Conservation (phyloP, 2,888 invertebrate species). For the Microctonus brassicae region DNA sequence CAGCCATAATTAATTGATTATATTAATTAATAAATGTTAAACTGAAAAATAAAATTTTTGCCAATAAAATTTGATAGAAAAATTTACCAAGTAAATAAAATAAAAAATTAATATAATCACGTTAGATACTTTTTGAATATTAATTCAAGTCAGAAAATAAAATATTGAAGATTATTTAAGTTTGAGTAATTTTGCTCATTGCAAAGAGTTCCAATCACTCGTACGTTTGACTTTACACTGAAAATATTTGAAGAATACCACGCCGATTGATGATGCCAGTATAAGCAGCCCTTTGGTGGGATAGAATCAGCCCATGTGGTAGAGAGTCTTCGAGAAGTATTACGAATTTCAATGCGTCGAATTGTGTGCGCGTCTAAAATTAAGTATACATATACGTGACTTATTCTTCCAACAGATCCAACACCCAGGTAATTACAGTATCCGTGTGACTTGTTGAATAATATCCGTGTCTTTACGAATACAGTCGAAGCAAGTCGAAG, state of each 20-base stretch:
- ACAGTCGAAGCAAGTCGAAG: background rate
- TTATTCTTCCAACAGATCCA: no score
- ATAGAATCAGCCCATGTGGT: no score
- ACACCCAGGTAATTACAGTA: background rate
- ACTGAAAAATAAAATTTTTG: background rate
- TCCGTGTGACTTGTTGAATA: slow-evolving; percentile 39
- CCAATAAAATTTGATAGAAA: background rate
- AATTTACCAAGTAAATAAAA: background rate
- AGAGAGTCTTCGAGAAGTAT: slow-evolving; percentile 4
- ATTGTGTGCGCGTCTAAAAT: slow-evolving; percentile 10
- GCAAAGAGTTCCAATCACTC: background rate
- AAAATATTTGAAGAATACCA: no score
- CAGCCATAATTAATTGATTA: no score
- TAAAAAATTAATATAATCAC: background rate
- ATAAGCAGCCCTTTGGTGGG: background rate
- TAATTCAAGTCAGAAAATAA: background rate
- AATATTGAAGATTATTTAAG: background rate
- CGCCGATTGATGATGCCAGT: background rate
- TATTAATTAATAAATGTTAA: no score
- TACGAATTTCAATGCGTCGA: slow-evolving; percentile 13
- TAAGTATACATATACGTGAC: background rate
- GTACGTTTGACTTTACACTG: background rate
- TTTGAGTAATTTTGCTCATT: background rate
- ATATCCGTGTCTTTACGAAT: slow-evolving; percentile 31
- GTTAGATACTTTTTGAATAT: no score